phyloP scores from a whole-genome alignment of 1,140 invertebrate genomes.

The Magallana angulata region DNA sequence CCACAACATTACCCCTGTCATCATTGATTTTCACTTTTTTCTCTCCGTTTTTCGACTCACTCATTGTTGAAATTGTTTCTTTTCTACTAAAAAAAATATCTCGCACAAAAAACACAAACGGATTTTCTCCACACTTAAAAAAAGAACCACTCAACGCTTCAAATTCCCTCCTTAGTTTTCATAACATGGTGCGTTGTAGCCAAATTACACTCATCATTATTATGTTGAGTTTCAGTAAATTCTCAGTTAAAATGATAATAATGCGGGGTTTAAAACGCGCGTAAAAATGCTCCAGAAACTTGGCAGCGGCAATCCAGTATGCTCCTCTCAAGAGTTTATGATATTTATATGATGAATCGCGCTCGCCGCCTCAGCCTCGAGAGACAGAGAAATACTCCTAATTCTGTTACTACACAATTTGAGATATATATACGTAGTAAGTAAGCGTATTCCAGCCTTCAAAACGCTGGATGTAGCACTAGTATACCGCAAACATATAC shows the following conservation, averaged over 20 bases:
- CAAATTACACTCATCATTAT: slow-evolving; percentile 25
- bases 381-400: not conserved
- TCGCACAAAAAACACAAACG: not conserved
- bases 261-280: slow-evolving; percentile 18
- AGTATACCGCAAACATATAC: no score
- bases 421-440: no score
- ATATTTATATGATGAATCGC: slow-evolving; percentile 14
- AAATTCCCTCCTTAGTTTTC: not conserved
- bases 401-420: not conserved
- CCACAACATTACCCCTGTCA: slow-evolving; percentile 75
- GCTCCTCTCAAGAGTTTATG: slow-evolving; percentile 10
- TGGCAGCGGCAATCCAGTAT: not conserved
- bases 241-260: slow-evolving; percentile 33
- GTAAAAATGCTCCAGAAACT: not conserved
- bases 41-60: slow-evolving; percentile 38
- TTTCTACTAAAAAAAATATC: not conserved
- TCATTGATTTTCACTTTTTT: slow-evolving; percentile 61
- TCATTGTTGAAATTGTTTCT: not conserved
- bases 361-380: not conserved
- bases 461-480: no score
- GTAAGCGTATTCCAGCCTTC: no score
- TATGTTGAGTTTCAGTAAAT: slow-evolving; percentile 1
- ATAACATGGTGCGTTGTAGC: slow-evolving; percentile 16
- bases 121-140: slow-evolving; percentile 15
- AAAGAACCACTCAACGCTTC: not conserved